Percentiles rank a stretch among this genome's conserved stretches.
These are phyloP conservation scores for Ptychadena robeensis DNA, from an alignment of 2,797 vertebrate species.

Conservation along the genomic window DNA sequence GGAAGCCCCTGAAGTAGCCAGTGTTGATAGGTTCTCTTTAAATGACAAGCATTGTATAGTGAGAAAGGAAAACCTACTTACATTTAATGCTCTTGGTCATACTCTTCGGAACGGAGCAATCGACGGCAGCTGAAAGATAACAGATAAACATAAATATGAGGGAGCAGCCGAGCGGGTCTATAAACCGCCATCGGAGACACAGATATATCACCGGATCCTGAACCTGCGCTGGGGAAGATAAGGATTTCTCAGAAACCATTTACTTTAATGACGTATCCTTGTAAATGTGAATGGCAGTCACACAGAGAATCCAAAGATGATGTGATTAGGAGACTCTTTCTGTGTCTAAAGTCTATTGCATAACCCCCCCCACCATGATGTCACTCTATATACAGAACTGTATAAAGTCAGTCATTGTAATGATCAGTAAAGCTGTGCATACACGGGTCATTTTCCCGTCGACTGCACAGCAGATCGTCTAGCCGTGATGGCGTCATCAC, in stretches of 20 bases:
- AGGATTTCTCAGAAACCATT: neutral
- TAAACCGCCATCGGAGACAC: neutral
- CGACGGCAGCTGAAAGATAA: constrained; percentile 83
- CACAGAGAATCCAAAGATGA: neutral
- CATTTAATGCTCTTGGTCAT: constrained; percentile 85
- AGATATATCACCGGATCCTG: neutral
- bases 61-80: constrained; percentile 74
- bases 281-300: too few relatives aligned
- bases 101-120: constrained; percentile 88
- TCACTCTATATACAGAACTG: too few relatives aligned
- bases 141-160: constrained; percentile 38
- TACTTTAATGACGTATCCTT: neutral
- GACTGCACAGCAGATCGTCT: too few relatives aligned
- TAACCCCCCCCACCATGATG: too few relatives aligned
- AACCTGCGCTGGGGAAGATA: neutral
- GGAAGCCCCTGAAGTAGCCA: too few relatives aligned
- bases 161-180: neutral
- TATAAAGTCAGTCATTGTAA: too few relatives aligned
- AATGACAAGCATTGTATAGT: neutral
- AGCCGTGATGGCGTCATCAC: too few relatives aligned
- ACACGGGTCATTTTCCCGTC: too few relatives aligned
- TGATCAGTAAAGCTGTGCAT: too few relatives aligned
- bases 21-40: too few relatives aligned
- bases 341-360: too few relatives aligned
- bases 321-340: too few relatives aligned